Percentiles rank a stretch among this genome's conserved stretches.
phyloP scores from a whole-genome alignment of 2,797 vertebrate species.

The Sebastes minor region DNA sequence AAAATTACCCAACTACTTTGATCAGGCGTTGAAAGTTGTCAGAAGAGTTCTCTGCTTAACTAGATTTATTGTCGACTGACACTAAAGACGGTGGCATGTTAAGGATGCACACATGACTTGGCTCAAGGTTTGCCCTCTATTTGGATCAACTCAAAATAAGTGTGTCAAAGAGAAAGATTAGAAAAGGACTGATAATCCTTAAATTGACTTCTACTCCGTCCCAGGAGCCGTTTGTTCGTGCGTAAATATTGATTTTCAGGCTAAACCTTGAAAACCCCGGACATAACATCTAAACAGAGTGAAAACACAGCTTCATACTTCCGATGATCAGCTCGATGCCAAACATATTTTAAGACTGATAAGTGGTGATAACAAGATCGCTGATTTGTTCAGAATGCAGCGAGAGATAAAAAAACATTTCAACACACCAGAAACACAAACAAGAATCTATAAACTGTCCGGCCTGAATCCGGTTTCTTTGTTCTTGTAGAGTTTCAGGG shows the following conservation, averaged over 20 bases:
- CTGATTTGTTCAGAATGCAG: constrained; percentile 39
- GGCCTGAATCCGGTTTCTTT: constrained; percentile 12
- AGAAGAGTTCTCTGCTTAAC: not conserved
- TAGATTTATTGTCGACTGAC: not conserved
- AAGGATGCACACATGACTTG: not conserved
- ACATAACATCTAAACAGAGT: constrained; percentile 10
- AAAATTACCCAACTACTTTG: not conserved
- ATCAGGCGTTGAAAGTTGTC: not conserved
- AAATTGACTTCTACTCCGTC: not conserved
- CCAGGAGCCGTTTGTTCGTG: not conserved
- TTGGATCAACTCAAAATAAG: not conserved
- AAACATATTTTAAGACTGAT: constrained; percentile 51
- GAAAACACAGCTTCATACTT: not conserved
- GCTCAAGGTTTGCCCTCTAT: not conserved
- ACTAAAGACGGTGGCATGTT: not conserved
- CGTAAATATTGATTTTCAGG: constrained; percentile 9
- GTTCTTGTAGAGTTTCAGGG: constrained; percentile 35
- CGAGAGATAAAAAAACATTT: constrained; percentile 2
- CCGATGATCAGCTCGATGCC: constrained; percentile 19
- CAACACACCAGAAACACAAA: constrained; percentile 37
- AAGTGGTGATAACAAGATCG: constrained; percentile 27
- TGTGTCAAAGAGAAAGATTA: not conserved
- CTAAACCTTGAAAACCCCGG: not conserved
- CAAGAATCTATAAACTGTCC: not conserved
- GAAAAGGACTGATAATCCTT: not conserved